Evolutionary conservation across 2,888 invertebrate species (phyloP).

Genomic region (Muschampia staudingeri): DNA sequence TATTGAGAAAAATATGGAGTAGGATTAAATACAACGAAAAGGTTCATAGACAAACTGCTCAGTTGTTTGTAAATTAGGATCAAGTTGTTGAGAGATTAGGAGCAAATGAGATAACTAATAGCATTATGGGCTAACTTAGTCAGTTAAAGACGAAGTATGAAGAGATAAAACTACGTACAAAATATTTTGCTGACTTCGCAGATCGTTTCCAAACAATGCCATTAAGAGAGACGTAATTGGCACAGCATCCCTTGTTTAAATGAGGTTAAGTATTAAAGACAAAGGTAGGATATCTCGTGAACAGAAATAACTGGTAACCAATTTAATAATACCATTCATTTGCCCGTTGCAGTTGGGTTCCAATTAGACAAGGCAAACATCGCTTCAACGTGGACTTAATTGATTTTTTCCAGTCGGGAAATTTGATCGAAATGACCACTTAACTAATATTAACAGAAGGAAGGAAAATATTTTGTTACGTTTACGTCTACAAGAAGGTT

Average conservation of each 20-base stretch:
- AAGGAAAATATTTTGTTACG: background rate
- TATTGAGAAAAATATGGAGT: no score
- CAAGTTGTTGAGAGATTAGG: background rate
- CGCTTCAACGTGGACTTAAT: conserved; percentile 72
- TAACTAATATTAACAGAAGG: background rate
- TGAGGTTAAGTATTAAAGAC: conserved; percentile 16
- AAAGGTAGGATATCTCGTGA: background rate
- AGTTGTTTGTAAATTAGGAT: background rate
- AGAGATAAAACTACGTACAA: conserved; percentile 16
- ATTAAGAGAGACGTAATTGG: conserved; percentile 17
- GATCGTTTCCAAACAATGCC: conserved; percentile 21
- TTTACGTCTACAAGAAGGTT: background rate
- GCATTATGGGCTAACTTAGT: conserved; percentile 54
- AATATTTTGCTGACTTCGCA: conserved; percentile 8
- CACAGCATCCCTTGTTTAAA: conserved; percentile 24
- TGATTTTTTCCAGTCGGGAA: conserved; percentile 70
- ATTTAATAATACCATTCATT: background rate
- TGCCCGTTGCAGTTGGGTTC: background rate
- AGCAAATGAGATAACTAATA: conserved; percentile 56
- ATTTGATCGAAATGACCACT: conserved; percentile 27
- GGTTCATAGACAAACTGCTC: background rate
- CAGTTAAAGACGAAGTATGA: conserved; percentile 20
- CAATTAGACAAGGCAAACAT: background rate
- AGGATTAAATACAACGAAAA: background rate
- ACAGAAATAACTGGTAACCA: background rate